Base-by-base conservation (phyloP, 2,797 vertebrate genomes). In the Cichlasoma orientale region DNA sequence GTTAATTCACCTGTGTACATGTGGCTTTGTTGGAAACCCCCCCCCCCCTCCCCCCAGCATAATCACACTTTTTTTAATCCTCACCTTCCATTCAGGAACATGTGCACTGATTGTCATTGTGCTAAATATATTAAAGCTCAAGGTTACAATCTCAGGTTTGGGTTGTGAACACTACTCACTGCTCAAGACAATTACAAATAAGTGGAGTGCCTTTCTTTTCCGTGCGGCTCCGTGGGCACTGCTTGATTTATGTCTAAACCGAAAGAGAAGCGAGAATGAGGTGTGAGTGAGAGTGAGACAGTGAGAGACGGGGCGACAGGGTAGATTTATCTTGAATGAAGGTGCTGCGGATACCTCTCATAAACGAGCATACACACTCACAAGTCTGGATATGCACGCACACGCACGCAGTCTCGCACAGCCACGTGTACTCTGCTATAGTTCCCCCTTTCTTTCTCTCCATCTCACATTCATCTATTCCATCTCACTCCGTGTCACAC, bases 391-490 rank as follows among this genome's bases (percentile, higher is more conserved):
- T 50, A 4, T 27, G 27, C 27, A 19, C 70, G 47, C 79, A 66
- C 77, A 75, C 11, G 14, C 74, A 78, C 18, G 66, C 21, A 70
- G 78, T 69, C 52, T 38, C 84, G 80, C 78, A 73, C 72, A 75
- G 69, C 89, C 93, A 93, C 84, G 80, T 93, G 91, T 70, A 13
- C 79, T 50, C 86, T 10, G n/a, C 44, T 83, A 74, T 86, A 82
- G 81, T 80, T 82, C 82, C 79, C 55, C 77, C 80, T 85, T 84
- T 85, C 88, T 80, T 63, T 82, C 76, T 61, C 83, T 90, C 81
- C 88, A 78, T 87, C 85, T 92, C 83, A 79, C 89, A 93, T 91
- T 92, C 92, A 92, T 92, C 92, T 90, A 75, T 92, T 90, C 90
- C 89, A 87, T 88, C 88, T 91, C 57, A 55, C 77, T 38, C 54